phyloP scores from a whole-genome alignment of 2,888 invertebrate species.

The Pediacus dermestoides region DNA sequence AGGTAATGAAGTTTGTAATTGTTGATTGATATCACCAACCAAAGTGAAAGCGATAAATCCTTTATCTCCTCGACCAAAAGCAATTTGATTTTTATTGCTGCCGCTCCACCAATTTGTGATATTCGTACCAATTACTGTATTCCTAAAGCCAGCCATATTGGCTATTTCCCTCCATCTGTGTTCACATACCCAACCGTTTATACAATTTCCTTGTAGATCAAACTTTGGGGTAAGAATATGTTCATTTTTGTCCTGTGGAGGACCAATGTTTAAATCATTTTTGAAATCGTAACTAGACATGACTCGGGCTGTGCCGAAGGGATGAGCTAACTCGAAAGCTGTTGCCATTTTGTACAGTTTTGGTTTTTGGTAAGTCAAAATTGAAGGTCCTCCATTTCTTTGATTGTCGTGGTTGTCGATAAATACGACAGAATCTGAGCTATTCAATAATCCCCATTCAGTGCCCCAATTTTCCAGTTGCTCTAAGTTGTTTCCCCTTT shows the following conservation, averaged over 20 bases:
- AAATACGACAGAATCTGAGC: constrained; percentile 40
- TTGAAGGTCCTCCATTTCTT: constrained; percentile 54
- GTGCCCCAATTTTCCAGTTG: constrained; percentile 63
- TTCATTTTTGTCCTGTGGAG: constrained; percentile 63
- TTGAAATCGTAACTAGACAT: constrained; percentile 87
- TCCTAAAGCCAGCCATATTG: constrained; percentile 76
- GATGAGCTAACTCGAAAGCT: constrained; percentile 84
- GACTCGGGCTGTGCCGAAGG: constrained; percentile 77
- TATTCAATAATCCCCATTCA: constrained; percentile 60
- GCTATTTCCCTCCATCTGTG: constrained; percentile 80
- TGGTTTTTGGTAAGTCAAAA: constrained; percentile 66
- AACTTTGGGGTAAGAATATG: constrained; percentile 65
- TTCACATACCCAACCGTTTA: constrained; percentile 78
- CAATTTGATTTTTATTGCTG: constrained; percentile 75
- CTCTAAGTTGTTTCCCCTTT: constrained; percentile 64
- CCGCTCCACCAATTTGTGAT: constrained; percentile 78
- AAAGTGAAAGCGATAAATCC: constrained; percentile 73
- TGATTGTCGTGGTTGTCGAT: constrained; percentile 59
- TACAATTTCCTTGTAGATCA: constrained; percentile 62
- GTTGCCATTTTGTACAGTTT: constrained; percentile 71
- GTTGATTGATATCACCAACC: constrained; percentile 58
- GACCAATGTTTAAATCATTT: constrained; percentile 53
- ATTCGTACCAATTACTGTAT: constrained; percentile 58
- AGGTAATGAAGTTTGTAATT: constrained; percentile 67
- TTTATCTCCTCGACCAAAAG: constrained; percentile 71